Evolutionary conservation across 1,140 invertebrate genomes (phyloP).

Genomic region (Eciton burchellii): DNA sequence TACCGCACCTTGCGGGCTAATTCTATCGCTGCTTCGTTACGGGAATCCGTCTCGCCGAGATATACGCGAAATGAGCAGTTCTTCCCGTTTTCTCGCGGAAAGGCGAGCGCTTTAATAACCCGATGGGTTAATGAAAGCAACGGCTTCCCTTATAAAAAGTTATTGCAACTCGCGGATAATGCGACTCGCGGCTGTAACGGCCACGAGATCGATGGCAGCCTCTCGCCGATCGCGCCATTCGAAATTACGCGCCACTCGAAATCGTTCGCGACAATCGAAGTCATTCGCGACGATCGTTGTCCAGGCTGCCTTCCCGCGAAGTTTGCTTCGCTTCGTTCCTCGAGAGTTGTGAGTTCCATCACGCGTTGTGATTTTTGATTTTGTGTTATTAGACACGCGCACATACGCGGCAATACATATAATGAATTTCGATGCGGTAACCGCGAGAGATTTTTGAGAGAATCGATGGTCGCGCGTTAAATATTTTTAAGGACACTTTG

Average conservation of each 20-base stretch:
- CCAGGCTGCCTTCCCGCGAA: too few species aligned
- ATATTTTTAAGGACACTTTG: neutral
- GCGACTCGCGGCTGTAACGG: neutral
- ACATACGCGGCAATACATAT: neutral
- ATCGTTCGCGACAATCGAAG: neutral
- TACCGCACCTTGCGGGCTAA: constrained; percentile 2
- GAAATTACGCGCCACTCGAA: constrained; percentile 9
- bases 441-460: neutral
- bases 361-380: neutral
- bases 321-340: too few species aligned
- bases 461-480: neutral
- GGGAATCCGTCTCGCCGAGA: neutral
- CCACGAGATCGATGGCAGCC: neutral
- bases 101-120: constrained; percentile 38
- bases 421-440: neutral
- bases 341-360: too few species aligned
- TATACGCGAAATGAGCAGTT: neutral
- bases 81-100: neutral
- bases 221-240: neutral
- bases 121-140: constrained; percentile 35
- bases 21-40: constrained; percentile 25
- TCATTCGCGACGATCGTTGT: too few species aligned
- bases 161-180: constrained; percentile 30
- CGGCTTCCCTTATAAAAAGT: constrained; percentile 35
- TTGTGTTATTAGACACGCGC: neutral